A percentile compares a stretch with the other conserved stretches of the same genome.
phyloP scores from a whole-genome alignment of 2,888 invertebrate genomes.

The Agelastica alni region DNA sequence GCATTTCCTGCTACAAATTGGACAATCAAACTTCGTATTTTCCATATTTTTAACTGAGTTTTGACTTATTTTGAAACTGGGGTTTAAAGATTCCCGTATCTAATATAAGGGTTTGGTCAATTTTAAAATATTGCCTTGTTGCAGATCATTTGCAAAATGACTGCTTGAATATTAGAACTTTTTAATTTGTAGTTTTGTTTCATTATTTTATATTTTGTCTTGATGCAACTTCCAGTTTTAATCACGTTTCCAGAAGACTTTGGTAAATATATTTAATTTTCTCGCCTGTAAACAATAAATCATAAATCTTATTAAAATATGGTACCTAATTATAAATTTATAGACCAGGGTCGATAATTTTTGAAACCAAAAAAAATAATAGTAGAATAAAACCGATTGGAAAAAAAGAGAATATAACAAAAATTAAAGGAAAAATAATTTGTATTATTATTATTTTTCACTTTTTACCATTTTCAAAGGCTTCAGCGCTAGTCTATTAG shows the following conservation, averaged over 20 bases:
- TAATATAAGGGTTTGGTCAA: slow-evolving; percentile 35
- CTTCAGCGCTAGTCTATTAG: too few species aligned
- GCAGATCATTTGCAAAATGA: slow-evolving; percentile 32
- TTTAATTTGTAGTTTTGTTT: slow-evolving; percentile 37
- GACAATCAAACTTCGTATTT: slow-evolving; percentile 40
- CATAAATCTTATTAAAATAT: too few species aligned
- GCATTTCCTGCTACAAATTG: slow-evolving; percentile 44
- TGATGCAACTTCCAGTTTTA: slow-evolving; percentile 1
- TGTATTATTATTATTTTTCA: too few species aligned
- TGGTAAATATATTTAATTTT: not conserved
- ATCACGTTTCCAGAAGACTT: not conserved
- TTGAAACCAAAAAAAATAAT: too few species aligned
- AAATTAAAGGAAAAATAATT: too few species aligned
- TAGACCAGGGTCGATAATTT: too few species aligned
- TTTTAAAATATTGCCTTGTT: slow-evolving; percentile 19
- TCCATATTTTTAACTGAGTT: slow-evolving; percentile 27
- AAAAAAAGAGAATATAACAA: too few species aligned
- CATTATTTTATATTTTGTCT: slow-evolving; percentile 23
- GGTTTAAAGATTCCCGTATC: slow-evolving; percentile 47
- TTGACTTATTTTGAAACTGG: slow-evolving; percentile 41
- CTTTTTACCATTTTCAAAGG: too few species aligned
- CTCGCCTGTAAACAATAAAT: slow-evolving; percentile 1
- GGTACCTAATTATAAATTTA: too few species aligned
- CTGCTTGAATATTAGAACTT: slow-evolving; percentile 33
- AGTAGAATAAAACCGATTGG: too few species aligned